These are phyloP conservation scores for Ornithorhynchus anatinus DNA, from an alignment of 2,113 vertebrate genomes.

Conservation along the genomic window DNA sequence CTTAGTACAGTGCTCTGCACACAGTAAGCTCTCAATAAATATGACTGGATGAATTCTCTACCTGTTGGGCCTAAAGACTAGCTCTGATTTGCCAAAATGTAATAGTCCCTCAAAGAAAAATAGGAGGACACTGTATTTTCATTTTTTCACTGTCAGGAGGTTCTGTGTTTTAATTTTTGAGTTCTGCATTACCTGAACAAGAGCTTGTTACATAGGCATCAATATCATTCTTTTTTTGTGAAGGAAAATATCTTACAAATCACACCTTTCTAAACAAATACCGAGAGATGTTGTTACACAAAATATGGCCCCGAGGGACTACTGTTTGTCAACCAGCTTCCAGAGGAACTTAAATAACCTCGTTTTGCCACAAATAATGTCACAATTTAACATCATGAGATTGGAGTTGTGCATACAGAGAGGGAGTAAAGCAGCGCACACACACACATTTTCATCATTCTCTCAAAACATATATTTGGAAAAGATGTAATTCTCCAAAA, in stretches of 20 bases:
- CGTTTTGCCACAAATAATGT: constrained; percentile 14
- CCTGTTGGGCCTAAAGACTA: not conserved
- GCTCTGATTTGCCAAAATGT: not conserved
- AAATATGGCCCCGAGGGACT: constrained; percentile 21
- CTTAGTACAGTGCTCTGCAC: too few species aligned
- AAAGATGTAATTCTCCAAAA: too few species aligned
- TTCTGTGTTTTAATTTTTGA: not conserved
- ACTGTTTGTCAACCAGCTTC: constrained; percentile 14
- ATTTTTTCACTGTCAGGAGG: not conserved
- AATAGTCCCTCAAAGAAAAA: constrained; percentile 27
- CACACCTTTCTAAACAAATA: constrained; percentile 11
- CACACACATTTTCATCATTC: not conserved
- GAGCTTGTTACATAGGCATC: not conserved
- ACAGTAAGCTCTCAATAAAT: too few species aligned
- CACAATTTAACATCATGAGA: not conserved
- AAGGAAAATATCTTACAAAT: constrained; percentile 44
- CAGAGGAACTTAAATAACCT: not conserved
- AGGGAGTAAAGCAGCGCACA: not conserved
- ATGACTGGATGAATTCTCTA: too few species aligned
- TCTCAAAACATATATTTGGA: too few species aligned
- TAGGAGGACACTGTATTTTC: not conserved
- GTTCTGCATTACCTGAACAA: not conserved
- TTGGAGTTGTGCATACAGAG: not conserved
- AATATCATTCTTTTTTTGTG: not conserved
- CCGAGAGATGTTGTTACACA: not conserved